Evolutionary conservation across 1,140 invertebrate species (phyloP).

Genomic region (Drosophila persimilis): DNA sequence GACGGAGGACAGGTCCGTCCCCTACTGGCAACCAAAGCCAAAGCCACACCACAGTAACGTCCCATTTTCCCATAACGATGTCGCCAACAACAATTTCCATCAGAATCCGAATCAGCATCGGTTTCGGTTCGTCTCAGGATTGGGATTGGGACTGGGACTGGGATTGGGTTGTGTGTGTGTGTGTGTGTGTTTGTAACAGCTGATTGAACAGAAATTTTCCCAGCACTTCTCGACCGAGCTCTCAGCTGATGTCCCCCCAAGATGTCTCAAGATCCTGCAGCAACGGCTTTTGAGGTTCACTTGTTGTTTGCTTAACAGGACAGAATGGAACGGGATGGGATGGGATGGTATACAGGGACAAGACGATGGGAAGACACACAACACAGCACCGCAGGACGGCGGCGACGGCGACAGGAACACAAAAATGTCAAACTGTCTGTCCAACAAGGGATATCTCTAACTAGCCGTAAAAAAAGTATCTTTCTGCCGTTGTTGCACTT

Average conservation of each 20-base stretch:
- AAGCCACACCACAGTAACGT: slow-evolving; percentile 18
- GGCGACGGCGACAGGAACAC: slow-evolving; percentile 64
- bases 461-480: slow-evolving; percentile 75
- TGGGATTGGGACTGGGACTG: neutral
- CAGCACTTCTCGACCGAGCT: slow-evolving; percentile 54
- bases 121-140: no score
- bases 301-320: slow-evolving; percentile 76
- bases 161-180: slow-evolving; percentile 8
- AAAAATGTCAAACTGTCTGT: slow-evolving; percentile 72
- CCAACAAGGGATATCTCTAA: slow-evolving; percentile 75
- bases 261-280: slow-evolving; percentile 28
- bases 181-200: slow-evolving; percentile 58
- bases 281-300: slow-evolving; percentile 47
- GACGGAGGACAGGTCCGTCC: slow-evolving; percentile 11
- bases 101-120: no score
- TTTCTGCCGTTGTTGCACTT: slow-evolving; percentile 69
- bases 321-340: neutral
- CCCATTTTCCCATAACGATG: slow-evolving; percentile 65
- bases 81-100: slow-evolving; percentile 25
- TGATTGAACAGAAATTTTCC: slow-evolving; percentile 77
- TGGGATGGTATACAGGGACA: no score
- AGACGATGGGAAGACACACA: slow-evolving; percentile 13
- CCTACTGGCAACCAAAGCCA: slow-evolving; percentile 6
- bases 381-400: slow-evolving; percentile 68
- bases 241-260: slow-evolving; percentile 65